Evolutionary conservation across 2,113 vertebrate genomes (phyloP).

Genomic region (Trochalopteron elliotii): DNA sequence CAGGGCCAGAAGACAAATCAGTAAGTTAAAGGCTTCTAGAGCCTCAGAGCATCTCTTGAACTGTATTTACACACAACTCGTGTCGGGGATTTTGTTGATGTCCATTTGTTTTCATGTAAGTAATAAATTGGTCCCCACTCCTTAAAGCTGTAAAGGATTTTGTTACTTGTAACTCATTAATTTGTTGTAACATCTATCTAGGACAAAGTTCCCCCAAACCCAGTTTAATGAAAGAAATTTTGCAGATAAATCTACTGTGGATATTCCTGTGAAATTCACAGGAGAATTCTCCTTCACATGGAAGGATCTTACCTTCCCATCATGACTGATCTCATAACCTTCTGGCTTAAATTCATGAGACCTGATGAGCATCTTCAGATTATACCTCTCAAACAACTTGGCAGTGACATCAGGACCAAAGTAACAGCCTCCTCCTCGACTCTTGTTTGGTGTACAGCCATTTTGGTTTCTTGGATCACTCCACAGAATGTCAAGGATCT

Average conservation of each 20-base stretch:
- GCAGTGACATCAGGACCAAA: constrained; percentile 91
- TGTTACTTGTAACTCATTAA: not conserved
- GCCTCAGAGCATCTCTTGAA: not conserved
- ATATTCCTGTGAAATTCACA: not conserved
- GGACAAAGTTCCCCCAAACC: not conserved
- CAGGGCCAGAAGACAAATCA: not conserved
- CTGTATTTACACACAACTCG: not conserved
- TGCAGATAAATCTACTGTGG: not conserved
- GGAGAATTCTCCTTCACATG: not conserved
- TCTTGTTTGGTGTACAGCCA: constrained; percentile 88
- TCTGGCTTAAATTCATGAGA: constrained; percentile 96
- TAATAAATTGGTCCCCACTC: not conserved
- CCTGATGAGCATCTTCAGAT: constrained; percentile 88
- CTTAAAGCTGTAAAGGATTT: not conserved
- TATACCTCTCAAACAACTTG: constrained; percentile 80
- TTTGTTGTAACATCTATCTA: not conserved
- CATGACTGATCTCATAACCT: constrained; percentile 91
- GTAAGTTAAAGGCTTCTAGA: not conserved
- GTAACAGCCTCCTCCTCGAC: constrained; percentile 92
- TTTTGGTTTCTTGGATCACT: constrained; percentile 88
- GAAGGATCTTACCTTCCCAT: constrained; percentile 83
- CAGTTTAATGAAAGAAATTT: not conserved
- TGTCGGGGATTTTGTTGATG: not conserved
- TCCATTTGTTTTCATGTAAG: not conserved
- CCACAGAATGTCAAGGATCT: constrained; percentile 93